A percentile compares a stretch with the other conserved stretches of the same genome.
These are phyloP conservation scores for Eclectus roratus DNA, from an alignment of 2,113 vertebrate genomes.

Conservation along the genomic window DNA sequence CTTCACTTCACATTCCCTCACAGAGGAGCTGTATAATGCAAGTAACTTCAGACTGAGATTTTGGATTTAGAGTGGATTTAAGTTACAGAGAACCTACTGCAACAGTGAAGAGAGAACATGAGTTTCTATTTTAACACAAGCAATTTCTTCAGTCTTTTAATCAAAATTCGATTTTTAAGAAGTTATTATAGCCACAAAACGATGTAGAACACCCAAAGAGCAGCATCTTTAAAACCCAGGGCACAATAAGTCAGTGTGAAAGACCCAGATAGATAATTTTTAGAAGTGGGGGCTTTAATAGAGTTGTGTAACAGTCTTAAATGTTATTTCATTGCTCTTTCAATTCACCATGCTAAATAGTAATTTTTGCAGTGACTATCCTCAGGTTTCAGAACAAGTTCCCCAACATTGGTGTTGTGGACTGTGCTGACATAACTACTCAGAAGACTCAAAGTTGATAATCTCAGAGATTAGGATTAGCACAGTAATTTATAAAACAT, in stretches of 20 bases:
- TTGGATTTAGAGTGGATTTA: neutral
- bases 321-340: neutral
- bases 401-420: neutral
- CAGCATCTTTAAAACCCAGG: neutral
- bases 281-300: neutral
- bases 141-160: neutral
- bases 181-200: neutral
- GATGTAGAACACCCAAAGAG: neutral
- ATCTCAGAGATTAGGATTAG: neutral
- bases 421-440: neutral
- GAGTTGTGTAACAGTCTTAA: neutral
- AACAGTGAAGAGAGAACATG: neutral
- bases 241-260: neutral
- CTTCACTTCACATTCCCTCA: conserved; percentile 18
- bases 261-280: neutral
- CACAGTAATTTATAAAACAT: neutral
- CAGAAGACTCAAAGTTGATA: neutral
- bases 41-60: neutral
- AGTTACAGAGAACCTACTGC: neutral
- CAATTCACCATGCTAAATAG: neutral
- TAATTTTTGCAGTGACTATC: neutral
- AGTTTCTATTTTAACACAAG: neutral
- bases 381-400: neutral
- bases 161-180: neutral
- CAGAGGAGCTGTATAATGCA: neutral